Percentiles rank a stretch among this genome's conserved stretches.
Conservation (phyloP, 1,140 invertebrate species). For the Telenomus remus region DNA sequence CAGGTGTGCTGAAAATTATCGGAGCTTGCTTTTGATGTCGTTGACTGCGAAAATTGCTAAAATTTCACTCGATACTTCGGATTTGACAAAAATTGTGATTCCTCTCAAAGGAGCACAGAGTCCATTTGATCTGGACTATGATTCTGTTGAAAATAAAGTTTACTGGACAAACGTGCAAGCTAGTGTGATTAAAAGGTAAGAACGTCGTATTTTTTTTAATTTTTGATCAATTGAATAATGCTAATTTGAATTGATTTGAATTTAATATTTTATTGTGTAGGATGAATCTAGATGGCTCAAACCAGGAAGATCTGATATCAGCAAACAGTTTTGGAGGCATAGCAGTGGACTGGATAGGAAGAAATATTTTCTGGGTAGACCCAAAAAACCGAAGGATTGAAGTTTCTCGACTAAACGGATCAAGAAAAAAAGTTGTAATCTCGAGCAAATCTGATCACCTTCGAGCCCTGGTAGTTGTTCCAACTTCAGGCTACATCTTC, state of each 20-base stretch:
- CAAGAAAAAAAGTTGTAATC: conserved; percentile 10
- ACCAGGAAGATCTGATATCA: conserved; percentile 1
- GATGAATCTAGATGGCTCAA: conserved; percentile 4
- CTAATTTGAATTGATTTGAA: no score
- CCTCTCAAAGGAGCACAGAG: conserved; percentile 87
- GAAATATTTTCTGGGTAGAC: conserved; percentile 13
- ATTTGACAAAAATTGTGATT: conserved; percentile 89
- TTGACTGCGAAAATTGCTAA: conserved; percentile 87
- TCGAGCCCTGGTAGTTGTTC: not conserved
- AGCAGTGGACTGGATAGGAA: conserved; percentile 16
- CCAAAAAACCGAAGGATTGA: conserved; percentile 15
- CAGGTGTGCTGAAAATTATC: conserved; percentile 84
- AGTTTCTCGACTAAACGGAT: conserved; percentile 5
- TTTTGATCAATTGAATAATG: no score
- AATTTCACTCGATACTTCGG: conserved; percentile 91
- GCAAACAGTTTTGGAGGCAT: conserved; percentile 1
- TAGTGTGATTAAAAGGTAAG: conserved; percentile 70
- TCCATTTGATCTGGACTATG: conserved; percentile 93
- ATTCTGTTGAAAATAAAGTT: conserved; percentile 88
- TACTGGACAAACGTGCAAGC: conserved; percentile 95
- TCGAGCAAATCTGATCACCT: not conserved
- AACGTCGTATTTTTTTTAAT: no score
- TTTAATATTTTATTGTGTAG: conserved; percentile 5
- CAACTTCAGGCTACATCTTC: conserved; percentile 9
- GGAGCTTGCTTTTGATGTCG: conserved; percentile 88